Evolutionary conservation across 30 jellyfish, hydroid and myxozoan species (phyloP), one percentile per base, ranked within the genome.

Genomic region (Nemopilema nomurai): DNA sequence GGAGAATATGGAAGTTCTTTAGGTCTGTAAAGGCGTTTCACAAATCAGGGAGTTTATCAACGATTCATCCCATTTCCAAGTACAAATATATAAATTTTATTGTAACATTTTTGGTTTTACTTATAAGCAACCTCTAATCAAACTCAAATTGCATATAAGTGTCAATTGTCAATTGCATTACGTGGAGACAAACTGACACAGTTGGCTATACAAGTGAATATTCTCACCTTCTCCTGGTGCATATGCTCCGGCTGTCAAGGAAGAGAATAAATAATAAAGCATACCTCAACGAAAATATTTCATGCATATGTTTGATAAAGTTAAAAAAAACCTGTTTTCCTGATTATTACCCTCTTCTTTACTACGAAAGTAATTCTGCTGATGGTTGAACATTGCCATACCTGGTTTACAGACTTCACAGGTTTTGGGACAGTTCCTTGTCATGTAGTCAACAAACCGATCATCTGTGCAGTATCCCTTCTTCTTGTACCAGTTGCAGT

Each of bases 381-480:
- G 20, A 20, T 20, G 20, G 16, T 51, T 9, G 67, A 51, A 51
- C 16, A 63, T 63, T 63, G 7, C 6, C n/a, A 24, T 27, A 81
- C 82, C 82, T 67, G 82, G 74, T 67, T 21, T 49, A 79, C 91
- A 83, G 31, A 71, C 19, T n/a, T 64, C 79, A 49, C 91, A 83
- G 1, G 91, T 69, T 70, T 67, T 83, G 19, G 79, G 79, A 49
- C 91, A 83, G 26, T 83, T 83, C 31, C 85, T 49, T 28, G 70
- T 28, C 91, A 83, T 83, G 51, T 83, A 83, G 51, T 69, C 84
- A 21, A 53, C 52, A 21, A 53, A 70, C 49, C 85, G 49, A 24
- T 50, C 63, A 21, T 83, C 91, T 9, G 79, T 83, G 79, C 91
- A 83, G 28, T 83, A 57, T 69, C 85, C 79, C 32, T 69, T 69